Conservation (phyloP, 2,113 vertebrate genomes). For the Leptosomus discolor region DNA sequence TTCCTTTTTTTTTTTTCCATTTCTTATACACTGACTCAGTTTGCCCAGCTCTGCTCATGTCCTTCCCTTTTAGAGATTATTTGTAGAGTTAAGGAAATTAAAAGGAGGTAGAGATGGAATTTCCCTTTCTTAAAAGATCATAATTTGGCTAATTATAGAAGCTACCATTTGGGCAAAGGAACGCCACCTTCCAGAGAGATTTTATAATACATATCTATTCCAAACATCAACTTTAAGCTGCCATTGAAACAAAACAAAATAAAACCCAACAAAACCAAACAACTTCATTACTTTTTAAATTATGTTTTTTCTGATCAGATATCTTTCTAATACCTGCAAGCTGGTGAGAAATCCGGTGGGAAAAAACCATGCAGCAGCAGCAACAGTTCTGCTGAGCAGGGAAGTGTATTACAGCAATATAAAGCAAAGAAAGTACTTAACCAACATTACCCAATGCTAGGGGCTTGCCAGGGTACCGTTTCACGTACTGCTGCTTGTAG, state of each 20-base stretch:
- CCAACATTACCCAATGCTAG: rapidly evolving
- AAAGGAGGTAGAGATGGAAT: background rate
- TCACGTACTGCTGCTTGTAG: background rate
- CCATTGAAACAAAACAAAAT: background rate
- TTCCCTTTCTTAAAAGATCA: background rate
- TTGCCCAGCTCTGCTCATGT: background rate
- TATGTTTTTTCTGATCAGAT: background rate
- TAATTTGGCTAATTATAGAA: background rate
- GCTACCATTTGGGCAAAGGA: background rate
- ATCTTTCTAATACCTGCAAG: background rate
- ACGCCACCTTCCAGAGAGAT: background rate
- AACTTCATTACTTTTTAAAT: background rate
- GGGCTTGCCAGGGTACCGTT: background rate
- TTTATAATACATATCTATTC: background rate
- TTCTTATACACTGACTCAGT: background rate
- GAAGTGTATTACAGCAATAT: background rate
- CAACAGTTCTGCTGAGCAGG: background rate
- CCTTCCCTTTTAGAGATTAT: background rate
- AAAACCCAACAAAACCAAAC: background rate
- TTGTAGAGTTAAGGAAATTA: background rate
- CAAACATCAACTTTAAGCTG: background rate
- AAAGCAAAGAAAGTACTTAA: background rate
- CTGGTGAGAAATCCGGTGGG: background rate
- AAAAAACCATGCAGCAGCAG: background rate
- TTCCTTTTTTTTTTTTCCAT: background rate